Base-by-base conservation (phyloP, 64 coral and sea anemone species). In the Pocillopora verrucosa region DNA sequence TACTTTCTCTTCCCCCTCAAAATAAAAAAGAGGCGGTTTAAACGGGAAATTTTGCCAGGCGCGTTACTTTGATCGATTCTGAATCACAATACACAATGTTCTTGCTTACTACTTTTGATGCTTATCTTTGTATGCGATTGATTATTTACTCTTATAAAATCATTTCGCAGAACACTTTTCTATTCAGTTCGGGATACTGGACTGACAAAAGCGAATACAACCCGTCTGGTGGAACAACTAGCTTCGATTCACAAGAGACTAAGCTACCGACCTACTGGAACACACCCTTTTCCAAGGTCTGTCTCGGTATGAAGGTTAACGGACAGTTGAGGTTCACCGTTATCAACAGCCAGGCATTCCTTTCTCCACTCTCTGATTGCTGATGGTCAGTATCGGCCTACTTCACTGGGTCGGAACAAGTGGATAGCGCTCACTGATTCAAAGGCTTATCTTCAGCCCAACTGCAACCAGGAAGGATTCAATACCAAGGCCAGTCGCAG, bases 391-490 rank as follows among this genome's bases (percentile, higher is more conserved):
- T 10, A 70, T 16, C 61, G 87, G 19, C 20, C 45, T 19, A 88
- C 84, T 10, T 20, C 57, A 16, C 3, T 19, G 34, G 87, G 87
- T 60, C 87, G 87, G 56, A 73, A 88, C 19, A 30, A 34, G 16
- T 88, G 87, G 87, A 88, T 77, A 37, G 77, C 41, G 16, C 9
- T 88, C 25, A 77, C 63, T 35, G 75, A 59, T 25, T 88, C 87
- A 9, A 36, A 25, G 13, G 67, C 20, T 11, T 0, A 30, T 24
- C n/a, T 88, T 57, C 87, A 88, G 58, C 13, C 58, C 17, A 76
- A 88, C 57, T 88, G 87, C 16, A 77, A 77, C 19, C 10, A 34
- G 11, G 87, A 88, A 88, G 87, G 87, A 0, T 88, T 88, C 22
- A 88, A 88, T 58, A 73, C 76, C 2, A 51, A 51, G 41, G 41